Percentiles rank a stretch among this genome's conserved stretches.
phyloP scores from a whole-genome alignment of 2,888 invertebrate genomes.

The Cataglyphis altisquamis region DNA sequence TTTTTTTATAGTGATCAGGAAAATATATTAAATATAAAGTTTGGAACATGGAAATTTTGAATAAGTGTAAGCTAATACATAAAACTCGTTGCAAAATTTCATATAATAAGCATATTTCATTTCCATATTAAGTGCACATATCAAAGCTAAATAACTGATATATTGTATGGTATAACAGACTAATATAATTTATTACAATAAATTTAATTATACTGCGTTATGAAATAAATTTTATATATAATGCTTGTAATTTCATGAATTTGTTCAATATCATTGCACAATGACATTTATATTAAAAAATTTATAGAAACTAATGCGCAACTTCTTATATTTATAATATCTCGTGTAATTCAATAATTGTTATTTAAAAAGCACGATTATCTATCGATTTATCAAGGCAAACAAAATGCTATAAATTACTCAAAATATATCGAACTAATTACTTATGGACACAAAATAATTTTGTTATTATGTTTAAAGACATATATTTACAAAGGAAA shows the following conservation, averaged over 20 bases:
- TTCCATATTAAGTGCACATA: background rate
- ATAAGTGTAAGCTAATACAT: background rate
- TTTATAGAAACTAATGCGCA: background rate
- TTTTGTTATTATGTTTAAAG: background rate
- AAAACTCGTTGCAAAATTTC: background rate
- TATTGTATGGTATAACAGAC: background rate
- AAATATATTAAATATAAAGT: background rate
- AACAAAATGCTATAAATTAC: background rate
- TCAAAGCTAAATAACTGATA: background rate
- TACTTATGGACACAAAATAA: background rate
- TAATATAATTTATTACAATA: constrained; percentile 3
- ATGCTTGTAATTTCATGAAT: background rate
- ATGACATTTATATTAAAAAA: background rate
- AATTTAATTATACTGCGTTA: background rate
- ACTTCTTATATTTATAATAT: background rate
- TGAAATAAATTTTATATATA: background rate
- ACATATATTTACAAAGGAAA: background rate
- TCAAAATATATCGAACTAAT: background rate
- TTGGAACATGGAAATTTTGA: background rate
- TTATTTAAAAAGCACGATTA: background rate
- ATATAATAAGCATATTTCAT: background rate
- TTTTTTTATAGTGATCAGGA: background rate
- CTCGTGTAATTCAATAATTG: background rate
- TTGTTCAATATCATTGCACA: background rate
- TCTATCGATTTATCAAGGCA: constrained; percentile 1